Conservation (phyloP, 1,140 invertebrate species). For the Sweltsa coloradensis region DNA sequence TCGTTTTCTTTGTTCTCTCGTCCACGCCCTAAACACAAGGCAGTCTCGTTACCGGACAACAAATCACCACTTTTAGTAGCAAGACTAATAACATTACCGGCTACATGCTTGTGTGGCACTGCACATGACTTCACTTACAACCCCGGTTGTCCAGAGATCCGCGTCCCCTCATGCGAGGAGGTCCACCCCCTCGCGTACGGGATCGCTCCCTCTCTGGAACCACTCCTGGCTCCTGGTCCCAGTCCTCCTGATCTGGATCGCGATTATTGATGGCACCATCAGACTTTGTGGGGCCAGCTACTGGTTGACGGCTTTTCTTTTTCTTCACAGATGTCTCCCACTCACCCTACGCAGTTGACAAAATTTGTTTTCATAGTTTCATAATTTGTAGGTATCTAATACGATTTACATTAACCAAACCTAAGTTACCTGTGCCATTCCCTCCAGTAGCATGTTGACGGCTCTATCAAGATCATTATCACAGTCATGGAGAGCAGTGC, state of each 20-base stretch:
- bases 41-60: too few species aligned
- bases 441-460: constrained; percentile 62
- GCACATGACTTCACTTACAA: constrained; percentile 25
- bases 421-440: constrained; percentile 38
- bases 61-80: not conserved
- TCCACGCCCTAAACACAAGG: constrained; percentile 35
- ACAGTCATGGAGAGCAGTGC: constrained; percentile 68
- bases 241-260: constrained; percentile 10
- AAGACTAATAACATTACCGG: too few species aligned
- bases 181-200: constrained; percentile 29
- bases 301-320: constrained; percentile 60
- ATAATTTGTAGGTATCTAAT: not conserved
- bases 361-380: not conserved
- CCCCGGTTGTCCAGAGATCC: constrained; percentile 33
- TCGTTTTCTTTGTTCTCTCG: constrained; percentile 49
- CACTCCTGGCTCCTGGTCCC: not conserved
- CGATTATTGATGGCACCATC: constrained; percentile 6
- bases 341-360: constrained; percentile 39
- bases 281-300: constrained; percentile 8
- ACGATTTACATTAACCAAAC: constrained; percentile 1
- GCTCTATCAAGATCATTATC: constrained; percentile 65
- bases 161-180: constrained; percentile 34
- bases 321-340: constrained; percentile 73
- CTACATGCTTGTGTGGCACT: not conserved
- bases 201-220: constrained; percentile 20